Base-by-base conservation (phyloP, 1,140 invertebrate genomes). In the Bombus waltoni region DNA sequence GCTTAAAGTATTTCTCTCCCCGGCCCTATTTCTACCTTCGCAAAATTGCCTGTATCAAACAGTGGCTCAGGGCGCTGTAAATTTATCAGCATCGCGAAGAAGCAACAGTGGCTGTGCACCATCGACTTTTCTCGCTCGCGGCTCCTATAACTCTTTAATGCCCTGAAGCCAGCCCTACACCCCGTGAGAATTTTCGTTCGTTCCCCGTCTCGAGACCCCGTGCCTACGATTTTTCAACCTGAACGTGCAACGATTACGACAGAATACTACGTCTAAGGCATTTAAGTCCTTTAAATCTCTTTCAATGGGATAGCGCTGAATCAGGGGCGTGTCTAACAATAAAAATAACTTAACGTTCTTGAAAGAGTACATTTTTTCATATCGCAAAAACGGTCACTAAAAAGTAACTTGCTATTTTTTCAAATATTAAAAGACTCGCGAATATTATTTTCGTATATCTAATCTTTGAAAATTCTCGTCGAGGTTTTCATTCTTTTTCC, bases 101-200 rank as follows among this genome's bases (percentile, higher is more conserved):
- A 68, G 73, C 32, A 66, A 47, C 59, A 66, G 62, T 42, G 40
- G 62, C 73, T 28, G 70, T 28, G 70, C 32, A 62, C 35, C 59
- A 18, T 32, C 47, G 59, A 71, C 38, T 73, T 62, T 73, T 25
- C 62, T 53, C 81, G 44, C 28, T 71, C 25, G 25, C 25, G 35
- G 78, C 38, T 79, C 71, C 25, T 82, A 82, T 74, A 82, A 82
- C 81, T 82, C 44, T 77, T 77, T 83, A 83, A 83, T 83, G 73
- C 73, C 28, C 73, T 9, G 42, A 66, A 77, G 66, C 73, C 70
- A 73, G 28, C 59, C 59, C 28, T 53, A 53, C 59, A 28, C 59
- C 59, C 59, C 4, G 59, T n/a, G 59, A 62, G 59, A 62, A 62
- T n/a, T 62, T 62, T 62, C 59, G 28, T 62, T 62, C 28, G 28